Evolutionary conservation across 2,797 vertebrate species (phyloP), one percentile per base, ranked within the genome.

Genomic region (Hippoglossus hippoglossus): DNA sequence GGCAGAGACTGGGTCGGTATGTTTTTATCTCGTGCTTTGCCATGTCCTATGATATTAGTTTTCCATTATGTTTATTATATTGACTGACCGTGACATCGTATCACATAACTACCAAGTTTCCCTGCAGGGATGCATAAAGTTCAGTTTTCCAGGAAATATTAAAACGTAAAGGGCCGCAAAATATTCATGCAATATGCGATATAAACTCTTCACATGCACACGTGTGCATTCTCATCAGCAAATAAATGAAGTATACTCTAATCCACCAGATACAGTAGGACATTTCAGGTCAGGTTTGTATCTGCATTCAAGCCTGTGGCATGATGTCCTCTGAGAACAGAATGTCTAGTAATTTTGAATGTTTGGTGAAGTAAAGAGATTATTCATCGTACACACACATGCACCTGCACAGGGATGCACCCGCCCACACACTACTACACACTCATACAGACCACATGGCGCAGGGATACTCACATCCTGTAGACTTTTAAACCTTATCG

Each of bases 361-460:
- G 64, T 82, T 87, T 78, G 52, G 46, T 55, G 65, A 68, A 82
- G 71, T 80, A 85, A 87, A 86, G 81, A 73, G 80, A 89, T 91
- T 88, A 89, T 83, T 87, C 65, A 80, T 75, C 55, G 9, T 41
- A 26, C 53, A 47, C 11, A 44, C 46, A 62, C 22, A 49, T 16
- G 3, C 39, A 44, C 5, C 28, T 49, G 28, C 34, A 31, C 21
- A 47, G 28, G 31, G 5, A 59, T 7, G 13, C 19, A 22, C 50
- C 57, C 57, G 21, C 4, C 3, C 44, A 44, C 57, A 25, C 70
- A 53, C 26, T 21, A 28, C 7, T 24, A 55, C 71, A 67, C 12
- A 71, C 39, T 39, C 44, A 41, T 15, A 52, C 12, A 54, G 49
- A 55, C 36, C 52, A 57, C 53, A 59, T 36, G 46, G 22, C 54